A percentile compares a stretch with the other conserved stretches of the same genome.
These are phyloP conservation scores for Alaudala cheleensis DNA, from an alignment of 2,113 vertebrate genomes.

Conservation along the genomic window DNA sequence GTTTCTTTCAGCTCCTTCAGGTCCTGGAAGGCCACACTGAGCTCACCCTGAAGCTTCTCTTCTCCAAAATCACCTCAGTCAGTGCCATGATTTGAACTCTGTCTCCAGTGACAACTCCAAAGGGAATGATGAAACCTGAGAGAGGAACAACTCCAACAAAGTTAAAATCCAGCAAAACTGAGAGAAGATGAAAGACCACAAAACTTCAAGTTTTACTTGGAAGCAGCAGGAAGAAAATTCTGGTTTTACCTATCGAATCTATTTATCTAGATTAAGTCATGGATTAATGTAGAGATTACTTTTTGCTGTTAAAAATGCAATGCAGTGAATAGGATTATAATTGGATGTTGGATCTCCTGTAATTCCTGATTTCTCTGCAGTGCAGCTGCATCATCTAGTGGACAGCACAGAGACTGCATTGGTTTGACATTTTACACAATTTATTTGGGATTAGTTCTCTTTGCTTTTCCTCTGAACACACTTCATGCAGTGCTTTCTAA, in stretches of 20 bases:
- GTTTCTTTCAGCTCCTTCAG: no score
- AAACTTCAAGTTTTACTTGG: neutral
- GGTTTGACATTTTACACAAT: neutral
- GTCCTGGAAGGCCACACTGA: no score
- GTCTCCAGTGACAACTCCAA: neutral
- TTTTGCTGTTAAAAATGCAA: neutral
- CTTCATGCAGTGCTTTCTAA: neutral
- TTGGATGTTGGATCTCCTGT: neutral
- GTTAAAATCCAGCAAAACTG: neutral
- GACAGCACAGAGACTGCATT: neutral
- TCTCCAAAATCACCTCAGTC: no score
- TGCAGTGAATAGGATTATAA: neutral
- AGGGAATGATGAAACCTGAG: neutral
- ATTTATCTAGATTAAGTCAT: neutral
- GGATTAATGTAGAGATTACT: neutral
- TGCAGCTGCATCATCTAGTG: constrained; percentile 65
- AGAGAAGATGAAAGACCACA: neutral
- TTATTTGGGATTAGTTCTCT: neutral
- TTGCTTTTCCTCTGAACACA: neutral
- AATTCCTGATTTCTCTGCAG: neutral
- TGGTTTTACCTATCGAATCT: neutral
- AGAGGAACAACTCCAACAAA: neutral
- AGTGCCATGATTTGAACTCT: neutral
- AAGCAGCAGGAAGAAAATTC: neutral
- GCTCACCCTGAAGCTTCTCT: no score